Evolutionary conservation across 2,797 vertebrate species (phyloP).

Genomic region (Falco naumanni): DNA sequence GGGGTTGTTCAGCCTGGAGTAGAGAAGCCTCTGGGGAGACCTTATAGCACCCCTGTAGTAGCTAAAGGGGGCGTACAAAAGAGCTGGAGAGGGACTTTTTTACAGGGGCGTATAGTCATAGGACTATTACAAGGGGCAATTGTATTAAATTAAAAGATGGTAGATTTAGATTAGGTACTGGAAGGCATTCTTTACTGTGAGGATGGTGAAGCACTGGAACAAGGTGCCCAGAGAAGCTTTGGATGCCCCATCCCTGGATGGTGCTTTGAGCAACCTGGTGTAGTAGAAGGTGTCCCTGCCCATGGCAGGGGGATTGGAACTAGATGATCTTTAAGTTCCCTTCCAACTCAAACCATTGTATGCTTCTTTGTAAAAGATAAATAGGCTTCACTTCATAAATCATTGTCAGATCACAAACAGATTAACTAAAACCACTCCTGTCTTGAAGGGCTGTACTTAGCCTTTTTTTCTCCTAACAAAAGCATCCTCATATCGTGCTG

Average conservation of each 20-base stretch:
- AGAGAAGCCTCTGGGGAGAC: not conserved
- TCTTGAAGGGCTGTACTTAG: not conserved
- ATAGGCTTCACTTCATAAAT: conserved; percentile 12
- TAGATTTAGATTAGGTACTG: not conserved
- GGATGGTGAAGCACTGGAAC: not conserved
- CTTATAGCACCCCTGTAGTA: not conserved
- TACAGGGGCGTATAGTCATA: not conserved
- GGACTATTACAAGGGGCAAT: too few species aligned
- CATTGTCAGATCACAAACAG: not conserved
- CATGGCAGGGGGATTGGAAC: not conserved
- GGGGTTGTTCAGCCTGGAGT: not conserved
- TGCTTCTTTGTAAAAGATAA: not conserved
- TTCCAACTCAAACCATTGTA: not conserved
- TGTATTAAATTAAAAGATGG: not conserved
- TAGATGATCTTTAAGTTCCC: not conserved
- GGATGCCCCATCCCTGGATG: too few species aligned
- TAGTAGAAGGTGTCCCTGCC: not conserved
- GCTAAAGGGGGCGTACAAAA: not conserved
- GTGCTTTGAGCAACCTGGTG: not conserved
- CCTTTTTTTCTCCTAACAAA: not conserved
- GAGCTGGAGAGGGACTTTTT: not conserved
- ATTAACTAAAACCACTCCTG: not conserved
- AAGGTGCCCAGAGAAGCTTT: not conserved
- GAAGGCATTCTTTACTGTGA: not conserved
- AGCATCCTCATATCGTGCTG: not conserved